Conservation (phyloP, 1,140 invertebrate genomes). For the Nasonia longicornis region DNA sequence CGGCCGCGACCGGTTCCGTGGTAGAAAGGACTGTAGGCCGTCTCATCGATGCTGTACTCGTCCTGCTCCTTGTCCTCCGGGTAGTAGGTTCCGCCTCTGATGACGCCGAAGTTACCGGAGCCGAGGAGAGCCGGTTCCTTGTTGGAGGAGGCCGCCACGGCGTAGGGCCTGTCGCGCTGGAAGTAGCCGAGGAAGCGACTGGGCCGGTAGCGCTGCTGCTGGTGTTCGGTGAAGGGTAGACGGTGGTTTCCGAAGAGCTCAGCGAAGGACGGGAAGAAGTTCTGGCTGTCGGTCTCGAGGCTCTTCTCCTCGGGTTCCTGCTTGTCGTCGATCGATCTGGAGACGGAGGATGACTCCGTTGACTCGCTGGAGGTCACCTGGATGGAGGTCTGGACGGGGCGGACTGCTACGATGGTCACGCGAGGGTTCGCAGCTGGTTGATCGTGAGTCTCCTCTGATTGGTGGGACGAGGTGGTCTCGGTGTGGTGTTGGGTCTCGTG, state of each 20-base stretch:
- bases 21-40: slow-evolving; percentile 74
- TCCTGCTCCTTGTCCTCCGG: slow-evolving; percentile 71
- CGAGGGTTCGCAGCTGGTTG: neutral
- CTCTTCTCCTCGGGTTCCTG: slow-evolving; percentile 57
- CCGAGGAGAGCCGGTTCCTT: slow-evolving; percentile 75
- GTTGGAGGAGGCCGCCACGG: slow-evolving; percentile 53
- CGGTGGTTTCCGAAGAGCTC: slow-evolving; percentile 67
- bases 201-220: slow-evolving; percentile 62
- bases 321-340: neutral
- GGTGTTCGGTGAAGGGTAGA: slow-evolving; percentile 61
- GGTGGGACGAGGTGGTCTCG: neutral
- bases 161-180: slow-evolving; percentile 62
- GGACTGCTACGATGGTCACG: slow-evolving; percentile 16
- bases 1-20: slow-evolving; percentile 77
- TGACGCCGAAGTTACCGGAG: slow-evolving; percentile 90
- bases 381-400: slow-evolving; percentile 23
- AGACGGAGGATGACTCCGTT: neutral
- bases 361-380: slow-evolving; percentile 42
- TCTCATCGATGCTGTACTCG: slow-evolving; percentile 68
- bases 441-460: neutral
- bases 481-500: slow-evolving; percentile 14
- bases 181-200: slow-evolving; percentile 66
- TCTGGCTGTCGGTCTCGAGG: slow-evolving; percentile 65
- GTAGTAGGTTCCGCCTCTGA: slow-evolving; percentile 89
- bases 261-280: slow-evolving; percentile 70